Base-by-base conservation (phyloP, 2,888 invertebrate genomes). In the Luperina testacea region DNA sequence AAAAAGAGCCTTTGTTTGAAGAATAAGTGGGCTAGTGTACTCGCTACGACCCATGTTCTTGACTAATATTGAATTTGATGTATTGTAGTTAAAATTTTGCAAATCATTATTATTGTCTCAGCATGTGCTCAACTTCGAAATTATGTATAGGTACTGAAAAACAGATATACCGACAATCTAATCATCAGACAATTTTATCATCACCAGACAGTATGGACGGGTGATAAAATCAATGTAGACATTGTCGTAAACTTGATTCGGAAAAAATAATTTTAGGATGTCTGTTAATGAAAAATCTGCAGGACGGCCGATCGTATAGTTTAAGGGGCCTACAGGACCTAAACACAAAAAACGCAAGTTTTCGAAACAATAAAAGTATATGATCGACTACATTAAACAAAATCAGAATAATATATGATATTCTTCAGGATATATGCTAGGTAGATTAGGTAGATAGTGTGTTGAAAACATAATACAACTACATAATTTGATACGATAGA, bases 1-100 rank as follows among this genome's bases (percentile, higher is more conserved):
- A 83, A 78, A 71, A 76, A 73, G 53, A 74, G 77, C 53, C 81
- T 82, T 87, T 87, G 85, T 87, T 85, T 80, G 70, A 72, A 77
- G 13, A 77, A 71, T 88, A 86, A 83, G 75, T 87, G 45, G 88
- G 82, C 72, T 78, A 82, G 83, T 78, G 87, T 84, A 82, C 80
- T 85, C 27, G 77, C 51, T 80, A 82, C 70, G 75, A 80, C 68
- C 78, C 45, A 72, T 80, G 48, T 83, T 73, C 77, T 59, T 65
- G 51, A 42, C 72, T 69, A 84, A 84, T 82, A 82, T 81, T 80
- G 24, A 74, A 59, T 82, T 82, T 77, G 20, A 65, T 69, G 45
- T 72, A 77, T 77, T 70, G 70, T 73, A n/a, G 70, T 77, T 42
- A 45, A 72, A 61, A 68, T 67, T 42, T 59, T 20, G 45, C 20